Base-by-base conservation (phyloP, 2,888 invertebrate species). In the Latrodectus elegans region DNA sequence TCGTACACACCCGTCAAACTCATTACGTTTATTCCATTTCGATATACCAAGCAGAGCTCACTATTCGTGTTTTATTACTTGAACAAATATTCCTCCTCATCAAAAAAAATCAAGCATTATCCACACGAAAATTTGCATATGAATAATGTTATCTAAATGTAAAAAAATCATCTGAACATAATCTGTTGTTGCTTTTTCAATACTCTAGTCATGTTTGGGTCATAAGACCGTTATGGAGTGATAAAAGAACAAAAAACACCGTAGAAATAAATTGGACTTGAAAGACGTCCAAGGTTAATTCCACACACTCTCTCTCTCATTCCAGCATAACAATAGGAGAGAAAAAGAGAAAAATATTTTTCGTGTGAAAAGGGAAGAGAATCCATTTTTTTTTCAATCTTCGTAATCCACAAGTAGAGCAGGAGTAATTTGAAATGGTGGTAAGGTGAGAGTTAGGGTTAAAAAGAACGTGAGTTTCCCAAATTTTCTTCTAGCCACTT, bases 221-320 rank as follows among this genome's bases (percentile, higher is more conserved):
- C 60, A 60, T n/a, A n/a, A 60, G 60, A 60, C n/a, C 6, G n/a
- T 60, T 60, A 60, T 60, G 60, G 12, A 38, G 38, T 38, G 38
- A 38, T 38, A 38, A 38, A 15, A 11, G 60, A 60, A 60, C 12
- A 60, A 15, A 11, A 60, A 60, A 60, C 8, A 55, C 10, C 12
- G 12, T 12, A n/a, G 60, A 60, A 15, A 60, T 10, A 60, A 60
- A 60, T 60, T n/a, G 60, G 60, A 15, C 60, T 60, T 60, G 60
- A 60, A 60, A 60, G 60, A 60, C 60, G n/a, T 60, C 60, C 60
- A 60, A 60, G 60, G 60, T 60, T 60, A 60, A n/a, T n/a, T 60
- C 60, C 14, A 60, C 60, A 4, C 60, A 15, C 60, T 10, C 60
- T 60, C 60, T 60, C 60, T 15, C 60, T 60, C 60, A 60, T 60